These are phyloP conservation scores for Tyria jacobaeae DNA, from an alignment of 2,888 invertebrate genomes.

Conservation along the genomic window DNA sequence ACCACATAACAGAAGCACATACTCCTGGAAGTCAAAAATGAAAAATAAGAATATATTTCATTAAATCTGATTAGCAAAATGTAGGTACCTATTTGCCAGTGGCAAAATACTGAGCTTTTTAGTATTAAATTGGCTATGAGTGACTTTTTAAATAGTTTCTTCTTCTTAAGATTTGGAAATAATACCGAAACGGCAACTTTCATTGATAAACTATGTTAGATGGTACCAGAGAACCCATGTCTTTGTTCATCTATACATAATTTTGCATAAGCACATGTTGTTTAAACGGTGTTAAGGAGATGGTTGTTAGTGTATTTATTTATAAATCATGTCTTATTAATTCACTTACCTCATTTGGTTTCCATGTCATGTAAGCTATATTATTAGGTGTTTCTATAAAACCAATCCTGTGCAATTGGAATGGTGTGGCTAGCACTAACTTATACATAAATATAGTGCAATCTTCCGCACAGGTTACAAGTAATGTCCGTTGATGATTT, in stretches of 20 bases:
- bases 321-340: background rate
- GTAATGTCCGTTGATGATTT: conserved; percentile 84
- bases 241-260: too few relatives aligned
- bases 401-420: conserved; percentile 88
- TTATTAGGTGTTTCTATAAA: conserved; percentile 88
- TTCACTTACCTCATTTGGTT: conserved; percentile 78
- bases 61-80: too few relatives aligned
- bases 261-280: too few relatives aligned
- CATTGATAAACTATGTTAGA: too few relatives aligned
- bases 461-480: conserved; percentile 90
- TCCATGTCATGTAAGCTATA: conserved; percentile 90
- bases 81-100: too few relatives aligned
- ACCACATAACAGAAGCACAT: conserved; percentile 72
- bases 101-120: too few relatives aligned
- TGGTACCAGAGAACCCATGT: too few relatives aligned
- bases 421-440: conserved; percentile 72
- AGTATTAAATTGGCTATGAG: too few relatives aligned
- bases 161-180: too few relatives aligned
- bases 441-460: conserved; percentile 89
- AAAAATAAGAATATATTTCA: background rate
- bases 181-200: too few relatives aligned
- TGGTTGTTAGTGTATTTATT: background rate
- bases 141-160: too few relatives aligned
- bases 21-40: conserved; percentile 58
- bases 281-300: too few relatives aligned